phyloP scores from a whole-genome alignment of 2,888 invertebrate species.

The Cantharis rustica region DNA sequence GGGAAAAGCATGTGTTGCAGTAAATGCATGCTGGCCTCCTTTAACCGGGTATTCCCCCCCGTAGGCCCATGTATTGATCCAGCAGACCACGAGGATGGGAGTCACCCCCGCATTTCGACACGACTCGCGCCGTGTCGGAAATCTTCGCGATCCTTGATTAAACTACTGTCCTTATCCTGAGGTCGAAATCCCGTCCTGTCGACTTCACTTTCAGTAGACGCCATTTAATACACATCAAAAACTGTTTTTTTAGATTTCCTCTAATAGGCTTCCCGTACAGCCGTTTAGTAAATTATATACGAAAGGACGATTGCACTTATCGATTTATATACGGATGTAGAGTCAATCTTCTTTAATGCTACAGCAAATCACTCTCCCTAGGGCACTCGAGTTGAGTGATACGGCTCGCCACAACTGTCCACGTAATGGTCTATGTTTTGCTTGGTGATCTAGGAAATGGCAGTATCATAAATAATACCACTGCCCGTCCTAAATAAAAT shows the following conservation, averaged over 20 bases:
- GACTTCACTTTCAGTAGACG: slow-evolving; percentile 29
- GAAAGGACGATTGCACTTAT: slow-evolving; percentile 24
- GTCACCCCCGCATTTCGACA: slow-evolving; percentile 46
- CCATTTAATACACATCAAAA: slow-evolving; percentile 21
- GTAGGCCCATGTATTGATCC: slow-evolving; percentile 51
- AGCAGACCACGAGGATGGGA: slow-evolving; percentile 50
- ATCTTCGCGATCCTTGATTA: slow-evolving; percentile 47
- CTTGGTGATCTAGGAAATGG: slow-evolving; percentile 51
- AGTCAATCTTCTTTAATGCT: slow-evolving; percentile 43
- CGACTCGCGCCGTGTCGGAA: slow-evolving; percentile 44
- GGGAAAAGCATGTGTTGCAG: slow-evolving; percentile 38
- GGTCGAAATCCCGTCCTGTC: slow-evolving; percentile 39
- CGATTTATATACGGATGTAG: slow-evolving; percentile 29
- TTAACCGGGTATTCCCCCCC: slow-evolving; percentile 33
- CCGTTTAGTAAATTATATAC: background rate
- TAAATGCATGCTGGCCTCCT: slow-evolving; percentile 34
- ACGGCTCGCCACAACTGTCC: slow-evolving; percentile 47
- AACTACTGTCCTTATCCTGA: slow-evolving; percentile 41
- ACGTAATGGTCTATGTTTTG: slow-evolving; percentile 49
- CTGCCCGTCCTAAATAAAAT: slow-evolving; percentile 46
- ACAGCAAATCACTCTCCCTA: slow-evolving; percentile 45
- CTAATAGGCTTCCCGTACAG: slow-evolving; percentile 12
- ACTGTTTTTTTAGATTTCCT: slow-evolving; percentile 26
- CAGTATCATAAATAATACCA: slow-evolving; percentile 52
- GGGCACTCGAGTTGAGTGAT: slow-evolving; percentile 42